Evolutionary conservation across 2,888 invertebrate genomes (phyloP).

Genomic region (Machimus rusticus): DNA sequence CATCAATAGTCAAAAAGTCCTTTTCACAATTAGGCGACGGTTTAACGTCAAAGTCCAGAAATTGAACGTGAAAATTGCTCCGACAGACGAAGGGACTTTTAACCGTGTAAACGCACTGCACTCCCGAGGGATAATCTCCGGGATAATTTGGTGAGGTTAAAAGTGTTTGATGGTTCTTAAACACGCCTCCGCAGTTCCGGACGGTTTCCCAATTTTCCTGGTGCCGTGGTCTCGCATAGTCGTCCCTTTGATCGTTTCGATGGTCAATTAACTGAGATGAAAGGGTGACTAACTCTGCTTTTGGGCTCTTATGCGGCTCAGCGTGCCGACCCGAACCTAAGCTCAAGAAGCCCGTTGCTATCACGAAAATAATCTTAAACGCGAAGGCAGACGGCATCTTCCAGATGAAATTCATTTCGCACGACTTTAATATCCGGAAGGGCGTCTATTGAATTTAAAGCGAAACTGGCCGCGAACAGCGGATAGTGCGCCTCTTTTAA

Average conservation of each 20-base stretch:
- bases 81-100: conserved; percentile 65
- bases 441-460: background rate
- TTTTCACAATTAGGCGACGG: conserved; percentile 64
- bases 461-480: background rate
- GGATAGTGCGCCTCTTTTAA: background rate
- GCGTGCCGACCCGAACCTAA: background rate
- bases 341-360: background rate
- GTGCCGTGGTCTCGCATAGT: background rate
- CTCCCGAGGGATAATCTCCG: conserved; percentile 59
- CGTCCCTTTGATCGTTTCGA: background rate
- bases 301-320: background rate
- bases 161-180: conserved; percentile 63
- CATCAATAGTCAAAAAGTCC: conserved; percentile 64
- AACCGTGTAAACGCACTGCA: conserved; percentile 58
- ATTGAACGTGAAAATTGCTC: conserved; percentile 66
- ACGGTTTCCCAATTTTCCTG: background rate
- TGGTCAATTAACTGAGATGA: conserved; percentile 15
- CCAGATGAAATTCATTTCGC: background rate
- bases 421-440: background rate
- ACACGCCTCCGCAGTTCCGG: conserved; percentile 60
- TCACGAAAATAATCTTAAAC: background rate
- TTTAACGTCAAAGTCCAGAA: conserved; percentile 66
- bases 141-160: conserved; percentile 67
- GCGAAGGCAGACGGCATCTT: background rate
- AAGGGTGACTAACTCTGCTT: background rate